A percentile compares a stretch with the other conserved stretches of the same genome.
Conservation (phyloP, 2,113 vertebrate species). For the Andinoacara biseriatus region DNA sequence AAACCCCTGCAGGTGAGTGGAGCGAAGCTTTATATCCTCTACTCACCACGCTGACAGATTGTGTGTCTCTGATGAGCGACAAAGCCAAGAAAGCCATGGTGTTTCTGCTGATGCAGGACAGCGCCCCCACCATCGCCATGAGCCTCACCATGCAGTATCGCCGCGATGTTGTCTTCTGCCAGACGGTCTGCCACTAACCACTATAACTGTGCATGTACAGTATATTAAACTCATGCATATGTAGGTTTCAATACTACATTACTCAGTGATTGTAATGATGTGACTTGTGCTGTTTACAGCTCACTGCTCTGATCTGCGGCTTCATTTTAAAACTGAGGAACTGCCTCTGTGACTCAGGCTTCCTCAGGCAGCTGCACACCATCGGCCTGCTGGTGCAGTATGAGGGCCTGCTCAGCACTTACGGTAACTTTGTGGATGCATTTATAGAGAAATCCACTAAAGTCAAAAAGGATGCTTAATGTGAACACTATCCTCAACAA, state of each 20-base stretch:
- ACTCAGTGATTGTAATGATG: background rate
- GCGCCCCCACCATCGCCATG: slow-evolving; percentile 92
- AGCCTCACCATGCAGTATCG: slow-evolving; percentile 94
- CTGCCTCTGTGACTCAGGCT: slow-evolving; percentile 91
- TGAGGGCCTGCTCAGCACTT: slow-evolving; percentile 95
- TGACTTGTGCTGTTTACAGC: slow-evolving; percentile 69
- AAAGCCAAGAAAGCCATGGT: slow-evolving; percentile 98
- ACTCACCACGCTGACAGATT: slow-evolving; percentile 93
- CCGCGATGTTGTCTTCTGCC: slow-evolving; percentile 98
- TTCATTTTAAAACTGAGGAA: slow-evolving; percentile 96
- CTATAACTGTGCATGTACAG: background rate
- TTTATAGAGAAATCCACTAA: background rate
- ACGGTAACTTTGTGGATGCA: slow-evolving; percentile 81
- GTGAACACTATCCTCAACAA: background rate
- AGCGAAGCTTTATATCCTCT: slow-evolving; percentile 94
- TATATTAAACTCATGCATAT: background rate
- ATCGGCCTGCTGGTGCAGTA: slow-evolving; percentile 97
- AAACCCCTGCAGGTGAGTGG: slow-evolving; percentile 89
- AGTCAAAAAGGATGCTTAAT: background rate
- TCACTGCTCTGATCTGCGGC: slow-evolving; percentile 95
- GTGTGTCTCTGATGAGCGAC: slow-evolving; percentile 96
- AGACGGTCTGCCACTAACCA: slow-evolving; percentile 84
- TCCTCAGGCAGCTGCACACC: slow-evolving; percentile 94
- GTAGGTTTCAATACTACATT: background rate
- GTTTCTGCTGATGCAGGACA: slow-evolving; percentile 98